Percentiles rank a stretch among this genome's conserved stretches.
phyloP scores from a whole-genome alignment of 2,113 vertebrate genomes.

The Strix aluco region DNA sequence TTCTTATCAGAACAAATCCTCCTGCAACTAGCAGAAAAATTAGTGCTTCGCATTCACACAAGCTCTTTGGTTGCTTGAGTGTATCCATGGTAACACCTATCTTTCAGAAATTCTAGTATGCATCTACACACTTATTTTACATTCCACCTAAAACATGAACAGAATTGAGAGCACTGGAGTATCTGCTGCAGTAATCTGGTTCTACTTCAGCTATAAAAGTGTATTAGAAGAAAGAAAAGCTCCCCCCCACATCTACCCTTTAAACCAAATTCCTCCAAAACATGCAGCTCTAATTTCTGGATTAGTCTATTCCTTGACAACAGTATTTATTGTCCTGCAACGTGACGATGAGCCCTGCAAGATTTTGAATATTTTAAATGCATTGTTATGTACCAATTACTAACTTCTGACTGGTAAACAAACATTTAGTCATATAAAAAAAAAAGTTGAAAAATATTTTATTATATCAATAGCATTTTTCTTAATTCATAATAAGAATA shows the following conservation, averaged over 20 bases:
- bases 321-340: background rate
- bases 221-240: background rate
- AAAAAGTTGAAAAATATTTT: background rate
- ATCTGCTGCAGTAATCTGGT: background rate
- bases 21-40: slow-evolving; percentile 29
- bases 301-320: background rate
- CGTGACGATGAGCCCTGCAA: background rate
- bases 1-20: slow-evolving; percentile 61
- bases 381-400: background rate
- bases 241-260: background rate
- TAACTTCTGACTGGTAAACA: background rate
- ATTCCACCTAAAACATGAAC: slow-evolving; percentile 26
- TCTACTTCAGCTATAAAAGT: background rate
- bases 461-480: background rate
- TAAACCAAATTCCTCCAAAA: background rate
- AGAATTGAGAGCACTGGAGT: slow-evolving; percentile 7
- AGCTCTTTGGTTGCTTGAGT: slow-evolving; percentile 49
- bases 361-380: background rate
- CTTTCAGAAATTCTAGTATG: slow-evolving; percentile 55
- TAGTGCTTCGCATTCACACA: slow-evolving; percentile 15
- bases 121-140: slow-evolving; percentile 31
- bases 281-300: background rate
- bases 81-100: slow-evolving; percentile 80
- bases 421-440: background rate
- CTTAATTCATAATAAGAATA: background rate